Evolutionary conservation across 2,113 vertebrate genomes (phyloP).

Genomic region (Barnardius zonarius): DNA sequence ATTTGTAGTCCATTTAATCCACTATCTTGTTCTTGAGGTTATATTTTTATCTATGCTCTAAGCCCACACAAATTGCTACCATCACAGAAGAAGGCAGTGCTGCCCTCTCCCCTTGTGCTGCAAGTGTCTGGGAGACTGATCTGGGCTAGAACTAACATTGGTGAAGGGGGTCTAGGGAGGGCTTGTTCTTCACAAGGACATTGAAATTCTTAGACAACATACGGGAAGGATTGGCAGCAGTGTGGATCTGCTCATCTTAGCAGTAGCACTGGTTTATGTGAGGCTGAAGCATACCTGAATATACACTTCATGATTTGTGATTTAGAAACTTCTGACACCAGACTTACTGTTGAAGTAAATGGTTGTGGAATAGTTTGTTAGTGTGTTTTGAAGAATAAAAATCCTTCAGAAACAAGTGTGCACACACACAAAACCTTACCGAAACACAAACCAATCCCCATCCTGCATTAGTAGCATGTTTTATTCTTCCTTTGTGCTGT

Average conservation of each 20-base stretch:
- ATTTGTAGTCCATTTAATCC: neutral
- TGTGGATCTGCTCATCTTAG: neutral
- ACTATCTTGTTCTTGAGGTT: neutral
- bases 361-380: neutral
- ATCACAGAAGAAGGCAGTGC: neutral
- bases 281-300: neutral
- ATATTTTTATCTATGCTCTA: neutral
- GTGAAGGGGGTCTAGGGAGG: neutral
- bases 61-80: neutral
- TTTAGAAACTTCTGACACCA: neutral
- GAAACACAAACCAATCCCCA: too few relatives aligned
- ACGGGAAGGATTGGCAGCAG: neutral
- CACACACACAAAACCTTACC: fast-evolving
- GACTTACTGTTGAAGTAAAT: neutral
- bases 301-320: neutral
- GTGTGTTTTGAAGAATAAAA: neutral
- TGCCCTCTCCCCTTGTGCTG: neutral
- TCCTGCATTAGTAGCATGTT: neutral
- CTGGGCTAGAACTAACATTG: neutral
- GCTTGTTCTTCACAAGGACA: neutral
- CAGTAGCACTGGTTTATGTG: neutral
- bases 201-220: neutral
- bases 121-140: neutral
- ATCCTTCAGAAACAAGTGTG: neutral
- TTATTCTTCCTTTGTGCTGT: neutral